phyloP scores from a whole-genome alignment of 2,888 invertebrate species.

The Serripes groenlandicus region DNA sequence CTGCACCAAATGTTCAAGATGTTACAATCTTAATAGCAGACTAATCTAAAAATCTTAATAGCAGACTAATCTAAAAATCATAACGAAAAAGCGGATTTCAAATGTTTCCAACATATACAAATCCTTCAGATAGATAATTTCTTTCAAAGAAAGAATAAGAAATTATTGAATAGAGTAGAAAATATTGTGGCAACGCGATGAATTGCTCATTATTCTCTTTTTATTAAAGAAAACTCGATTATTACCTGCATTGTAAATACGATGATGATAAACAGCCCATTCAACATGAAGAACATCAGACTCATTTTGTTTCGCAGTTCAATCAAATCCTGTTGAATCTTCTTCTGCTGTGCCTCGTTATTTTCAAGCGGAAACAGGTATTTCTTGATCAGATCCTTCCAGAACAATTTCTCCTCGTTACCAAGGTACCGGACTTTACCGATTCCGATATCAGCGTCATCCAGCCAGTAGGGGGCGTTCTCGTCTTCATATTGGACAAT shows the following conservation, averaged over 20 bases:
- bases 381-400: conserved; percentile 96
- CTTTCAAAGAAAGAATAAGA: too few relatives aligned
- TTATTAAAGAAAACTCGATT: neutral
- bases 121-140: too few relatives aligned
- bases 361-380: conserved; percentile 97
- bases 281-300: conserved; percentile 96
- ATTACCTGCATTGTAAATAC: conserved; percentile 94
- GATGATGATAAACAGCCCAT: conserved; percentile 98
- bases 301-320: conserved; percentile 95
- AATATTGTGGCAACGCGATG: too few relatives aligned
- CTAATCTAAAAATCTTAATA: too few relatives aligned
- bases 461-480: conserved; percentile 97
- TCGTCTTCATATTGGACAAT: conserved; percentile 88
- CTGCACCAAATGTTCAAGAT: too few relatives aligned
- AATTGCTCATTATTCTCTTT: neutral
- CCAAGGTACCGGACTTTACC: conserved; percentile 95
- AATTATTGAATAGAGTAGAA: too few relatives aligned
- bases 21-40: too few relatives aligned
- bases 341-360: conserved; percentile 90
- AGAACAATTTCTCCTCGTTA: conserved; percentile 94
- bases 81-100: too few relatives aligned
- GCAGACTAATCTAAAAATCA: too few relatives aligned
- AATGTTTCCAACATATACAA: too few relatives aligned
- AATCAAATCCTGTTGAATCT: conserved; percentile 89
- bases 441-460: conserved; percentile 94